These are phyloP conservation scores for Cebus imitator DNA, from an alignment of 2,113 vertebrate species.

Conservation along the genomic window DNA sequence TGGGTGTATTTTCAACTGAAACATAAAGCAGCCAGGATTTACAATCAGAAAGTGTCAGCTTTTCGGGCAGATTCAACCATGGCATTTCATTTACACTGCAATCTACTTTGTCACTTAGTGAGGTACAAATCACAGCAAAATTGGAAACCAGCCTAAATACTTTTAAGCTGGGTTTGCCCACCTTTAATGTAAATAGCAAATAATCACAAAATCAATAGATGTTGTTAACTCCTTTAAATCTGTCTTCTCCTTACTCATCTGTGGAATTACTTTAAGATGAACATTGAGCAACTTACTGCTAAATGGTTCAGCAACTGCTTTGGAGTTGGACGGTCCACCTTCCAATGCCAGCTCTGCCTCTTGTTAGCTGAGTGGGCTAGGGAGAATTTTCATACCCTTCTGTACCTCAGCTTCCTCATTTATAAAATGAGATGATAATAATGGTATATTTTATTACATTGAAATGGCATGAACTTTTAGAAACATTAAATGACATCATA, in stretches of 20 bases:
- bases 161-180: background rate
- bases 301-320: background rate
- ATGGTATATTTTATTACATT: background rate
- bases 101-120: slow-evolving; percentile 4
- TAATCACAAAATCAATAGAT: background rate
- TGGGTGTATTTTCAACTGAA: slow-evolving; percentile 55
- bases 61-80: slow-evolving; percentile 43
- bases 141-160: background rate
- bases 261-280: background rate
- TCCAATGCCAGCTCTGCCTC: background rate
- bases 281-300: background rate
- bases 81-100: slow-evolving; percentile 40
- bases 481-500: background rate
- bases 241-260: background rate
- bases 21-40: slow-evolving; percentile 38
- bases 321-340: background rate
- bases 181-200: slow-evolving; percentile 21
- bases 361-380: background rate
- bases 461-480: background rate
- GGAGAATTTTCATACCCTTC: background rate
- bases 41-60: slow-evolving; percentile 9
- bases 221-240: background rate
- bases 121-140: background rate
- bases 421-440: background rate
- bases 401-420: background rate